phyloP scores from a whole-genome alignment of 1,140 invertebrate genomes.

The Condylostylus longicornis region DNA sequence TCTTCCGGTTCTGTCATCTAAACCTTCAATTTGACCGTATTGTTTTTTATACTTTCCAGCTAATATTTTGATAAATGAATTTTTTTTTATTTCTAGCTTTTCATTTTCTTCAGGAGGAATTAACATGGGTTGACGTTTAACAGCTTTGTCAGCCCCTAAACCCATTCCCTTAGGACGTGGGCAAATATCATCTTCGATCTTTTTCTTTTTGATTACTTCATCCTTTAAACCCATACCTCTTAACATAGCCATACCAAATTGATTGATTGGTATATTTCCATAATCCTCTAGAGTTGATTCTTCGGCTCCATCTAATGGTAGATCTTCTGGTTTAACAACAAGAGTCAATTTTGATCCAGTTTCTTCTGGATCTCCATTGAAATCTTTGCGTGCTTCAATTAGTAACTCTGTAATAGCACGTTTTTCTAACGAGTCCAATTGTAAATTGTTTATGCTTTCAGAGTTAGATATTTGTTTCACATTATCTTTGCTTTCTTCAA shows the following conservation, averaged over 20 bases:
- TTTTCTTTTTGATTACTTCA: conserved; percentile 47
- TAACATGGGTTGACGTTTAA: conserved; percentile 32
- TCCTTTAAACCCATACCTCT: conserved; percentile 84
- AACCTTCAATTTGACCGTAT: conserved; percentile 72
- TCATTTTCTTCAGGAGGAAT: conserved; percentile 37
- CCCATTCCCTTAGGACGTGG: conserved; percentile 76
- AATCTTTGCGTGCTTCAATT: conserved; percentile 10
- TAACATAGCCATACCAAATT: conserved; percentile 83
- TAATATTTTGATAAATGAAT: conserved; percentile 54
- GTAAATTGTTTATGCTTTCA: conserved; percentile 12
- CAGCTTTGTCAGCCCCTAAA: conserved; percentile 66
- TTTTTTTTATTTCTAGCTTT: conserved; percentile 46
- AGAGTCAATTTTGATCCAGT: conserved; percentile 35
- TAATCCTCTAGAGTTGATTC: conserved; percentile 75
- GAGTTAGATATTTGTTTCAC: conserved; percentile 10
- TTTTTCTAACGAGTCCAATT: conserved; percentile 35
- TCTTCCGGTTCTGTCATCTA: conserved; percentile 71
- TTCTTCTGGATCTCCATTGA: conserved; percentile 30
- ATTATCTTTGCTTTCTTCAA: conserved; percentile 15
- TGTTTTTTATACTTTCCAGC: conserved; percentile 54
- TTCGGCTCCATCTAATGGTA: conserved; percentile 39
- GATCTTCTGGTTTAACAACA: conserved; percentile 34
- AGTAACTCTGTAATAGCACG: conserved; percentile 35
- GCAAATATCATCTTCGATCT: conserved; percentile 40
- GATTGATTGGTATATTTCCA: conserved; percentile 70